Percentiles rank a stretch among this genome's conserved stretches.
Conservation (phyloP, 2,888 invertebrate species). For the Eristalis tenax region DNA sequence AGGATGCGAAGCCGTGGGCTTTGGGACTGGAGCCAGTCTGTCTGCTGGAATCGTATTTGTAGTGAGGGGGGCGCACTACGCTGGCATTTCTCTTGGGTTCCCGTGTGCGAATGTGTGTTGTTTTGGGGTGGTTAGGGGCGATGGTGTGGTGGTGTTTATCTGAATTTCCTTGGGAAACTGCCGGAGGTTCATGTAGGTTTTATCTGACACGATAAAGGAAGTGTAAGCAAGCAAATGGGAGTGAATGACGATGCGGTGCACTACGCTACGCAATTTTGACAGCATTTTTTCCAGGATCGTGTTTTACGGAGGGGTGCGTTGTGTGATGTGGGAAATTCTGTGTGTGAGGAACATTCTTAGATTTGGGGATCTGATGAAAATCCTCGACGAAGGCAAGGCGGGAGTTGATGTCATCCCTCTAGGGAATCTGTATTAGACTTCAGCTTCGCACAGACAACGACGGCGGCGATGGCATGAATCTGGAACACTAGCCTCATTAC, state of each 20-base stretch:
- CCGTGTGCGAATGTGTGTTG: background rate
- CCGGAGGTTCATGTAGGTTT: background rate
- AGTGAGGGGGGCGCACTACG: background rate
- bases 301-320: background rate
- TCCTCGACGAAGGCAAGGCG: too few relatives aligned
- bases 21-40: constrained; percentile 49
- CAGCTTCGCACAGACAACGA: too few relatives aligned
- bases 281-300: background rate
- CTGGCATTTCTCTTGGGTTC: background rate
- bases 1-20: constrained; percentile 19
- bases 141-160: background rate
- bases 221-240: background rate
- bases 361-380: too few relatives aligned
- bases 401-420: too few relatives aligned
- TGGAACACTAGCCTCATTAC: too few relatives aligned
- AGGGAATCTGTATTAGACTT: too few relatives aligned
- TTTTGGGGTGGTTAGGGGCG: background rate
- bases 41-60: constrained; percentile 37
- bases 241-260: background rate
- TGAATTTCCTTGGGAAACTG: background rate
- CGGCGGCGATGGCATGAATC: too few relatives aligned
- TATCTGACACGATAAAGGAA: background rate
- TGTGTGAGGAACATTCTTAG: too few relatives aligned
- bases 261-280: background rate
- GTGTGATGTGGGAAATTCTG: background rate